A percentile compares a stretch with the other conserved stretches of the same genome.
Evolutionary conservation across 2,113 vertebrate species (phyloP).

Genomic region (Hyperopisus bebe): DNA sequence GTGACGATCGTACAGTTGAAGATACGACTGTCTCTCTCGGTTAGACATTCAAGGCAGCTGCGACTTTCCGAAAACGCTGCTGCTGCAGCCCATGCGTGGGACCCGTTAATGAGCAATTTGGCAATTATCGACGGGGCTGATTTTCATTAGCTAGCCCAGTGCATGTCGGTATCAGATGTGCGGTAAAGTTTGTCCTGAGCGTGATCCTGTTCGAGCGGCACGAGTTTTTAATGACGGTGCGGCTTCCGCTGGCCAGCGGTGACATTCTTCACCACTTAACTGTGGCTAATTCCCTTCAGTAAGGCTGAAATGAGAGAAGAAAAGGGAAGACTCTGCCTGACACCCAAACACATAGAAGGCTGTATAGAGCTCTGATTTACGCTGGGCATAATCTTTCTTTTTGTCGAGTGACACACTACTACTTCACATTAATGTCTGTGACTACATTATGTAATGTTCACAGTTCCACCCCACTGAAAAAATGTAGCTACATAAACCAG

Average conservation of each 20-base stretch:
- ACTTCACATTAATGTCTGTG: not conserved
- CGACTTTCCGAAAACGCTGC: slow-evolving; percentile 22
- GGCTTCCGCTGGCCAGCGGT: slow-evolving; percentile 28
- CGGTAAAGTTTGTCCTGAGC: slow-evolving; percentile 33
- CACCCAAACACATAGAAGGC: not conserved
- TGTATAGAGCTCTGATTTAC: not conserved
- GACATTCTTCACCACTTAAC: slow-evolving; percentile 33
- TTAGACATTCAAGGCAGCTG: not conserved
- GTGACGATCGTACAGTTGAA: not conserved
- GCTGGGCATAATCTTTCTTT: not conserved
- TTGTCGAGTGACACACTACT: not conserved
- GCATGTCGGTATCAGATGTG: slow-evolving; percentile 36
- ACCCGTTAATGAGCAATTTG: slow-evolving; percentile 39
- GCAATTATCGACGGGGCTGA: slow-evolving; percentile 34
- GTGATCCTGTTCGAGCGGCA: slow-evolving; percentile 46
- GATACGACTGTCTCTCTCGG: not conserved
- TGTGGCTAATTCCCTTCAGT: slow-evolving; percentile 43
- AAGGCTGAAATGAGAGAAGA: not conserved
- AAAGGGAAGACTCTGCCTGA: not conserved
- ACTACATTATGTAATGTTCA: not conserved
- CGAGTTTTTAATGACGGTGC: slow-evolving; percentile 29
- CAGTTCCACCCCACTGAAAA: not conserved
- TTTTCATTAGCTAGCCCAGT: slow-evolving; percentile 30
- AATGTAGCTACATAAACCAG: not conserved
- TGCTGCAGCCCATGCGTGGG: not conserved